Evolutionary conservation across 2,888 invertebrate genomes (phyloP).

Genomic region (Ectropis crepuscularia): DNA sequence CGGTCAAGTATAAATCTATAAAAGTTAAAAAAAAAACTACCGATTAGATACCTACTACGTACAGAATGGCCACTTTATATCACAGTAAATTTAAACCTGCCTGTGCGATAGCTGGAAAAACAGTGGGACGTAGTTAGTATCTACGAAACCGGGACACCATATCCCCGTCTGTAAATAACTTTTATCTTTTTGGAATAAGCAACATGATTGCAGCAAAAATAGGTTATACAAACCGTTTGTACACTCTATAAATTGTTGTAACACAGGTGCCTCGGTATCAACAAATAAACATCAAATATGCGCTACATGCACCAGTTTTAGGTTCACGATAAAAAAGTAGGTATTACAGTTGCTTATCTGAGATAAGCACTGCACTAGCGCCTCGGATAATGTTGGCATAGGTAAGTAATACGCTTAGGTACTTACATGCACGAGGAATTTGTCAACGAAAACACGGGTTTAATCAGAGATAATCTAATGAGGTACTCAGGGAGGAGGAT

Average conservation of each 20-base stretch:
- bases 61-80: too few species aligned
- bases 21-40: too few species aligned
- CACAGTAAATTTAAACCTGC: too few species aligned
- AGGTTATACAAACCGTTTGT: not conserved
- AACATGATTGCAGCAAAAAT: too few species aligned
- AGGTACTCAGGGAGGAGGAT: too few species aligned
- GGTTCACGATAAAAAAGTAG: conserved; percentile 13
- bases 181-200: too few species aligned
- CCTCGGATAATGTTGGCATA: conserved; percentile 32
- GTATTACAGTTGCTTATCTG: conserved; percentile 23
- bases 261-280: not conserved
- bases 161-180: too few species aligned
- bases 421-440: not conserved
- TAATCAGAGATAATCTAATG: not conserved
- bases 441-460: conserved; percentile 1
- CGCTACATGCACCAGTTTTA: conserved; percentile 7
- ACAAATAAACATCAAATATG: conserved; percentile 9
- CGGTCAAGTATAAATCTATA: too few species aligned
- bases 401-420: conserved; percentile 31
- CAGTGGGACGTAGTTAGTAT: too few species aligned
- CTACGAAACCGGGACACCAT: too few species aligned
- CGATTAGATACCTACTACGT: too few species aligned
- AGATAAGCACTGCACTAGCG: conserved; percentile 30
- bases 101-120: too few species aligned
- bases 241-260: not conserved